A percentile compares a stretch with the other conserved stretches of the same genome.
Conservation (phyloP, 1,140 invertebrate species). For the Atta cephalotes region DNA sequence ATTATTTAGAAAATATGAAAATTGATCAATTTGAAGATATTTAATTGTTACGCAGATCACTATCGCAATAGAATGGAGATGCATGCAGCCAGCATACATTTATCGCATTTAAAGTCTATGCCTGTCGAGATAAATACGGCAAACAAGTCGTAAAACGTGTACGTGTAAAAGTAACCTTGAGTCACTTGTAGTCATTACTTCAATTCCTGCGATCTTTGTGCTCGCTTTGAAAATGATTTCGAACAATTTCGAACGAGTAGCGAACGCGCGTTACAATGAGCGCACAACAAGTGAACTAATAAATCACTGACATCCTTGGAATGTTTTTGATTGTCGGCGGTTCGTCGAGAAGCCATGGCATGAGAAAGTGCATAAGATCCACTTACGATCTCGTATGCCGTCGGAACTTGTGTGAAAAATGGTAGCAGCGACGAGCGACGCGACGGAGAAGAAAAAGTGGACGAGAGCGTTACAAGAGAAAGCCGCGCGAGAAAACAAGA, state of each 20-base stretch:
- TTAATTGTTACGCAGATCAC: background rate
- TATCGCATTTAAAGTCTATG: constrained; percentile 14
- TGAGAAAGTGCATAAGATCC: constrained; percentile 52
- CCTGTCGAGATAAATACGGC: constrained; percentile 25
- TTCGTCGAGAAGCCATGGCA: constrained; percentile 16
- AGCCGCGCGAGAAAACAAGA: constrained; percentile 76
- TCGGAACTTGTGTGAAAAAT: constrained; percentile 80
- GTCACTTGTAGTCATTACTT: constrained; percentile 13
- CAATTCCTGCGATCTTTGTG: constrained; percentile 31
- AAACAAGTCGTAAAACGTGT: constrained; percentile 46
- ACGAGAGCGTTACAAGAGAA: constrained; percentile 28
- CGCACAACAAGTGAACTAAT: constrained; percentile 9
- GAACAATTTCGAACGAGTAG: background rate
- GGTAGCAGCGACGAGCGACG: constrained; percentile 68
- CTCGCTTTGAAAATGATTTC: constrained; percentile 28
- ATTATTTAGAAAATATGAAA: background rate
- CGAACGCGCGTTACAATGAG: background rate
- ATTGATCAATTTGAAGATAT: background rate
- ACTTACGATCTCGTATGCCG: constrained; percentile 78
- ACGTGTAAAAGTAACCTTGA: constrained; percentile 50
- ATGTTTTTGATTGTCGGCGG: constrained; percentile 4
- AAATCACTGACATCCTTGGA: constrained; percentile 25
- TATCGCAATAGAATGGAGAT: background rate
- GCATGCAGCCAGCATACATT: background rate
- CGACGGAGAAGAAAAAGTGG: constrained; percentile 55